Base-by-base conservation (phyloP, 23 tunicate species). In the Halocynthia aurantium region DNA sequence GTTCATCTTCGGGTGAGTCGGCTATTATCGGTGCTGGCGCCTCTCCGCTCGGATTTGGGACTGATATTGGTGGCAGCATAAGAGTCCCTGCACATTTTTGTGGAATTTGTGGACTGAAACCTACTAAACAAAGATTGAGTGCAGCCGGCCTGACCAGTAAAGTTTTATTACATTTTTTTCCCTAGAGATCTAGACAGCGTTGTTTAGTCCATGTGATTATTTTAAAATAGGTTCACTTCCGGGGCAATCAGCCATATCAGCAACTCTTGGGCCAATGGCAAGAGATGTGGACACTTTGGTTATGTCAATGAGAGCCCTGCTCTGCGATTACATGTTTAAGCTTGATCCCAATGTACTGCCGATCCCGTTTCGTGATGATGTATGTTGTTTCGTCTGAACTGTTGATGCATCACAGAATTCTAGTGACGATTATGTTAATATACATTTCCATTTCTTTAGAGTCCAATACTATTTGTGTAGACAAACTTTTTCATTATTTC, bases 11-110 rank as follows among this genome's bases (percentile, higher is more conserved):
- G 44, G 97, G 97, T 8, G 97, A 91, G 66, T 90, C 81, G 7
- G 86, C 91, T 7, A 10, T 91, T 7, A 72, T 91, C 57, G 91
- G 79, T 15, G 61, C 82, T 17, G 91, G 97, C 13, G 97, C 83
- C 6, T 85, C 87, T 51, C 77, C 75, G 44, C 81, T 91, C 0
- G 97, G 97, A 10, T 85, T 91, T 81, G 97, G 97, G 12, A 78
- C 97, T 8, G 97, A 91, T 55, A 85, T 87, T 74, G 97, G 78
- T 9, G 97, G 97, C 9, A 85, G 97, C 67, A 85, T 91, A 54
- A 61, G 97, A 22, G 22, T 55, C 18, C 97, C 97, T 19, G 81
- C 97, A 8, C 90, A 91, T 77, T 31, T 91, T 22, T 91, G 86
- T 80, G 97, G 97, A 55, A 77, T 81, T 54, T 78, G 62, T 77